Base-by-base conservation (phyloP, 2,113 vertebrate genomes). In the Corynorhinus townsendii region DNA sequence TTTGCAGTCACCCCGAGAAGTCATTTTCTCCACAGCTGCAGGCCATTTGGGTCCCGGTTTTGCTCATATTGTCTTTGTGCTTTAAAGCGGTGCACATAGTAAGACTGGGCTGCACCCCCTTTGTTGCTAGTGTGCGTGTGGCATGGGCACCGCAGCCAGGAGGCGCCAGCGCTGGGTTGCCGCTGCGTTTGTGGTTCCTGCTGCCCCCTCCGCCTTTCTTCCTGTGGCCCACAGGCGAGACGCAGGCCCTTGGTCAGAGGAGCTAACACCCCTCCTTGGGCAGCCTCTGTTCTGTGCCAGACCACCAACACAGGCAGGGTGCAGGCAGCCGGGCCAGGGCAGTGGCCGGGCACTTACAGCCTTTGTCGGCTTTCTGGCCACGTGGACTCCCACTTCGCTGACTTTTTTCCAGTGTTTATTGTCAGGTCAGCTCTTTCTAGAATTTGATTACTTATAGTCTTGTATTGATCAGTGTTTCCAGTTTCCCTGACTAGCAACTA, bases 301-400 rank as follows among this genome's bases (percentile, higher is more conserved):
- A 28, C 56, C 19, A 0, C 1, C 2, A 6, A 40, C 47, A 11
- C 4, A 2, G 86, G 28, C 33, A 2, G 4, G 45, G 30, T 40
- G 73, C 30, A 2, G 4, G 30, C 43, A 16, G 81, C 19, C 1
- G 24, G 5, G 40, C 24, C 9, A 2, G 40, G 54, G 87, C 66
- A 69, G 56, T 0, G 43, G 62, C 40, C 0, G 20, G 52, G 49
- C 22, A 6, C 45, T 3, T 4, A 26, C 7, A 6, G 4, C 40
- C 43, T 64, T 30, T 26, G 12, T 64, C 3, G 3, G 19, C 75
- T n/a, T n/a, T 83, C 77, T 30, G 69, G 59, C 56, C 28, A 26
- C 2, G 7, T 45, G 56, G 66, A 9, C 22, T 73, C 45, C 56
- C 26, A 12, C 47, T 38, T 38, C 30, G 11, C 43, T 75, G 24